phyloP scores from a whole-genome alignment of 2,888 invertebrate genomes.

The Tuberolachnus salignus region DNA sequence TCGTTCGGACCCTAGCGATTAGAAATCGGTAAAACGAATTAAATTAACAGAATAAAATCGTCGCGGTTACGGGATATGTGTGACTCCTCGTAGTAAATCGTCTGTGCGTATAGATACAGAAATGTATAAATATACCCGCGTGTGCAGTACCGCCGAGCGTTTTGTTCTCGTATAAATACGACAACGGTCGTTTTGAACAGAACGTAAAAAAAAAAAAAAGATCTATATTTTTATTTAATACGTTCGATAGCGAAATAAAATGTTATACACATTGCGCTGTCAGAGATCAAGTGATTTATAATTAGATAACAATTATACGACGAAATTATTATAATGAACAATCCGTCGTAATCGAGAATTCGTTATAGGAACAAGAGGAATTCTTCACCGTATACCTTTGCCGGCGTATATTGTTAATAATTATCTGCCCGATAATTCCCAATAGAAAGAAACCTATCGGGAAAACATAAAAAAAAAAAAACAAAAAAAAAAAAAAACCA shows the following conservation, averaged over 20 bases:
- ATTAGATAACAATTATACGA: conserved; percentile 50
- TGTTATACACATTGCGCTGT: conserved; percentile 18
- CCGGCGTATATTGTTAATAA: conserved; percentile 1
- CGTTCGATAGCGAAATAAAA: conserved; percentile 27
- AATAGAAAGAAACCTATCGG: not conserved
- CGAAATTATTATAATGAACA: conserved; percentile 40
- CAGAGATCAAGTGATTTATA: conserved; percentile 51
- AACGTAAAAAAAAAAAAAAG: conserved; percentile 30
- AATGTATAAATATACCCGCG: conserved; percentile 48
- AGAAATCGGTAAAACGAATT: conserved; percentile 19
- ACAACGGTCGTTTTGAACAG: not conserved
- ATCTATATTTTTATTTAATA: conserved; percentile 43
- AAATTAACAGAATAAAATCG: conserved; percentile 30
- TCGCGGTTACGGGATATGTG: conserved; percentile 40
- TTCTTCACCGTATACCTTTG: conserved; percentile 17
- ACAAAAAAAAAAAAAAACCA: too few species aligned
- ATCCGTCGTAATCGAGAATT: conserved; percentile 35
- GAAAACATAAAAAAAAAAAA: not conserved
- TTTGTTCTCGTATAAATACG: conserved; percentile 16
- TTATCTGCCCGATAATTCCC: conserved; percentile 1
- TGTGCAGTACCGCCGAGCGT: not conserved
- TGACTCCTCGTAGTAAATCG: conserved; percentile 41
- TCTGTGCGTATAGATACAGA: conserved; percentile 26
- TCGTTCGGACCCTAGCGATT: conserved; percentile 2
- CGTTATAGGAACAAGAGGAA: conserved; percentile 15